Conservation (phyloP, 2,797 vertebrate genomes). For the Tauraco hartlaubi region DNA sequence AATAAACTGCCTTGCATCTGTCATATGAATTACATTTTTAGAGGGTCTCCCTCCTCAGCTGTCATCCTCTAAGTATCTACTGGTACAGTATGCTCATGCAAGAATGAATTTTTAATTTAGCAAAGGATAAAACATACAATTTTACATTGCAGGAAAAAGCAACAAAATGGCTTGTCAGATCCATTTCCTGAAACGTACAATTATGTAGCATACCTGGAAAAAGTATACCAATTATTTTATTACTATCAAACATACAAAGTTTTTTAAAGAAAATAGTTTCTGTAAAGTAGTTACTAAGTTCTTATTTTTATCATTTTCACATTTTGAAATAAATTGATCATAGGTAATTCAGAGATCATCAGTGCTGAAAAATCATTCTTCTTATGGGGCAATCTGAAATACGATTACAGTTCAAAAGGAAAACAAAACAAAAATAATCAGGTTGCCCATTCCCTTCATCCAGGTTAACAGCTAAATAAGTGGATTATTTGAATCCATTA, state of each 20-base stretch:
- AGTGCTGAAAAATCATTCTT: neutral
- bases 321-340: neutral
- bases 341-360: neutral
- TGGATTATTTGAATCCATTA: neutral
- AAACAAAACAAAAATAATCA: neutral
- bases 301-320: neutral
- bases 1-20: neutral
- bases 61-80: neutral
- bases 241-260: neutral
- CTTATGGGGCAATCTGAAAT: neutral
- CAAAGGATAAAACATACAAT: conserved; percentile 28
- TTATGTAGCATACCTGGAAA: neutral
- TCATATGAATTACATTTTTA: neutral
- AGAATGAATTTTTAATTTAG: conserved; percentile 57
- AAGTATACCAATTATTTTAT: neutral
- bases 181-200: neutral
- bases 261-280: neutral
- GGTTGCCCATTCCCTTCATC: neutral
- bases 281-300: neutral
- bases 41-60: neutral
- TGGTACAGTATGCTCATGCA: neutral
- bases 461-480: neutral
- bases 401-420: neutral
- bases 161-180: neutral
- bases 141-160: conserved; percentile 29